These are phyloP conservation scores for Aradophagus sp. DNA, from an alignment of 1,140 invertebrate genomes.

Conservation along the genomic window DNA sequence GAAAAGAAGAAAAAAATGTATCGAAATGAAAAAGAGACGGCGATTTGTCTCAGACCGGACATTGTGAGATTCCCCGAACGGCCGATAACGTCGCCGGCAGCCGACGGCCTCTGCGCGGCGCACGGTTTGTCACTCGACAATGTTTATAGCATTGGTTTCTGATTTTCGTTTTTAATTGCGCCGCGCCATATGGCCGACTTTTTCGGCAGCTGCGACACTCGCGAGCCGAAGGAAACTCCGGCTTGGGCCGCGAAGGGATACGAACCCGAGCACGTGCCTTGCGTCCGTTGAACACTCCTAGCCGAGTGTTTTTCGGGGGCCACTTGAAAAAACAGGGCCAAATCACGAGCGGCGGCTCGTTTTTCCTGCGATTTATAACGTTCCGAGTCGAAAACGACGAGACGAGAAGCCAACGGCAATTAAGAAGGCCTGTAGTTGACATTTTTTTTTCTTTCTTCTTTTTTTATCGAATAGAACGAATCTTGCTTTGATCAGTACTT, in stretches of 20 bases:
- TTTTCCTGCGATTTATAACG: slow-evolving; percentile 55
- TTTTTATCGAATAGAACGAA: slow-evolving; percentile 6
- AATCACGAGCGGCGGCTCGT: slow-evolving; percentile 52
- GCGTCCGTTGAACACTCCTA: slow-evolving; percentile 60
- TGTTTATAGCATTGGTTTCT: no score
- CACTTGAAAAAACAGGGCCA: slow-evolving; percentile 55
- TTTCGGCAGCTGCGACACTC: slow-evolving; percentile 63
- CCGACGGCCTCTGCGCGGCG: no score
- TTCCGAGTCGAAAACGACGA: slow-evolving; percentile 42
- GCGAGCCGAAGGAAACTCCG: slow-evolving; percentile 39
- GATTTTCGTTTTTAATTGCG: no score
- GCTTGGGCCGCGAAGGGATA: slow-evolving; percentile 50
- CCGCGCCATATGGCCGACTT: slow-evolving; percentile 7
- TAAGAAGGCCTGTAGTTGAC: slow-evolving; percentile 6
- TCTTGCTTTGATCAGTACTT: slow-evolving; percentile 15
- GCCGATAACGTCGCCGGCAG: no score
- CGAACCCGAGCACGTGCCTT: slow-evolving; percentile 63
- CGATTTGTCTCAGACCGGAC: no score
- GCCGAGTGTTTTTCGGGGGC: slow-evolving; percentile 41
- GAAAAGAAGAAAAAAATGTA: no score
- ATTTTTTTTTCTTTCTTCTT: slow-evolving; percentile 8
- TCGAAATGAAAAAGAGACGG: no score
- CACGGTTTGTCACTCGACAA: no score
- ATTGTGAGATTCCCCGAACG: no score
- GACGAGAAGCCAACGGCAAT: slow-evolving; percentile 34